phyloP scores from a whole-genome alignment of 2,797 vertebrate species.

The Hydrolagus colliei region DNA sequence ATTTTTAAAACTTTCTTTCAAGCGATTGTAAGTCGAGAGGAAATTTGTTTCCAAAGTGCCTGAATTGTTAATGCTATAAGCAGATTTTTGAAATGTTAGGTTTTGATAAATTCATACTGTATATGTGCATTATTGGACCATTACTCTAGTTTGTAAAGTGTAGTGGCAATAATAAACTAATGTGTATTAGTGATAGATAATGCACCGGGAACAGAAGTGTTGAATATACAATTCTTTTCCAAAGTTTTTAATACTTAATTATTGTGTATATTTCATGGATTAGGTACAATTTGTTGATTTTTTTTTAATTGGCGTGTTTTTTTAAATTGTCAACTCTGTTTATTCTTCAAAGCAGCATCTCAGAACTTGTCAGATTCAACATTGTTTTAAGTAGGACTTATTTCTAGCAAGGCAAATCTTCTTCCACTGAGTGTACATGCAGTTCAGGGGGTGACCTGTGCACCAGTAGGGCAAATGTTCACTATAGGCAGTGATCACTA shows the following conservation, averaged over 20 bases:
- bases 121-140: constrained; percentile 3
- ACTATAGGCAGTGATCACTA: neutral
- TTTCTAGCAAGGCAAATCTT: constrained; percentile 1
- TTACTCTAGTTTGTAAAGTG: constrained; percentile 4
- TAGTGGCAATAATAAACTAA: neutral
- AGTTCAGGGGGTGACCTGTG: neutral
- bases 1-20: neutral
- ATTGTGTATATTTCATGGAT: constrained; percentile 25
- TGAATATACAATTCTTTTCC: neutral
- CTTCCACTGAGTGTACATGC: neutral
- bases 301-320: constrained; percentile 5
- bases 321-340: neutral
- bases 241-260: neutral
- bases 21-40: neutral
- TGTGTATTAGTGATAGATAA: constrained; percentile 7
- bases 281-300: constrained; percentile 13
- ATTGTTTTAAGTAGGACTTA: neutral
- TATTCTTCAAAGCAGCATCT: neutral
- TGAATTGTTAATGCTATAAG: neutral
- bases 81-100: neutral
- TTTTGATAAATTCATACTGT: neutral
- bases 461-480: neutral
- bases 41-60: neutral
- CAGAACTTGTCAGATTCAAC: neutral
- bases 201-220: neutral